Evolutionary conservation across 1,140 invertebrate genomes (phyloP), one percentile per base, ranked within the genome.

Genomic region (Vanessa tameamea): DNA sequence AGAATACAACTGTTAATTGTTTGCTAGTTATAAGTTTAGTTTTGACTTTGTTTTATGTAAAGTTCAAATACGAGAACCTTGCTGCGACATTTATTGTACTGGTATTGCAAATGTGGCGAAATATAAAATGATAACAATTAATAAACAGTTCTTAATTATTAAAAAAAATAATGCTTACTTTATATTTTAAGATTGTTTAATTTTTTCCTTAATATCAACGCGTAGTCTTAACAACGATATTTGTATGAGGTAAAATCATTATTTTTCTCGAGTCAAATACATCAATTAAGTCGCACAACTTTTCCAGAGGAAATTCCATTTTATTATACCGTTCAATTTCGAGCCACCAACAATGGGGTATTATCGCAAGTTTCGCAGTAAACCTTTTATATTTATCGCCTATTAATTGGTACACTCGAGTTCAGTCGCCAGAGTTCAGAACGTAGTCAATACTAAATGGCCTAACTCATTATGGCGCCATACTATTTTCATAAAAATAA

Each of bases 391-490:
- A 80, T 80, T 80, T 80, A 78, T 78, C 67, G 71, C 59, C 66
- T 73, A 74, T 77, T 75, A 82, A 76, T 80, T 80, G 75, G 80
- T 82, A 83, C 78, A 82, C 51, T 70, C 77, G 67, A 57, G 66
- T 70, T 61, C 73, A 73, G 48, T 14, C 64, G 69, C 65, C 67
- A 75, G 37, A 43, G 75, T 66, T 61, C 72, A 50, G 61, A 43
- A 48, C 67, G 64, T 16, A 55, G 66, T 73, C 65, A 69, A 68
- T 68, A 64, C 72, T 64, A 73, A 73, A 73, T 73, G 72, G 71
- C 59, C 47, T 47, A 26, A 37, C 65, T 73, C 59, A 68, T 74
- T 69, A 74, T 64, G 72, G 48, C 66, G 59, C 31, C 31, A 53
- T 64, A 69, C 50, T 69, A 64, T 74, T 74, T 69, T 69, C 37